Percentiles rank a stretch among this genome's conserved stretches.
Conservation (phyloP, 2,113 vertebrate species). For the Mesocricetus auratus region DNA sequence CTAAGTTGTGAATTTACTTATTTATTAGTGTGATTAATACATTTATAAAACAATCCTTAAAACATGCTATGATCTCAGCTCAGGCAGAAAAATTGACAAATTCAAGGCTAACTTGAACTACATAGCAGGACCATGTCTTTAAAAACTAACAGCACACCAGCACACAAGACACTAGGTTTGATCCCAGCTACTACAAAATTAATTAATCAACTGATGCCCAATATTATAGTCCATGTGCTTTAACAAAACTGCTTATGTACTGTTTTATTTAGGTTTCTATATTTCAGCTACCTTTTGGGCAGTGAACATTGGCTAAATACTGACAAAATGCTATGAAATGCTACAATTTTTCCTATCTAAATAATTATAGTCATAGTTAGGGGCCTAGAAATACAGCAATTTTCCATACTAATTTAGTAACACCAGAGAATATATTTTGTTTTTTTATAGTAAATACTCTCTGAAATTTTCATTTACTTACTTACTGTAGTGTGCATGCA, state of each 20-base stretch:
- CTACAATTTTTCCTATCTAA: constrained; percentile 43
- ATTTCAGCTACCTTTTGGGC: constrained; percentile 30
- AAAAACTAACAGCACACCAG: background rate
- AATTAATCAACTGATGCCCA: background rate
- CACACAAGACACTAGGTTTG: background rate
- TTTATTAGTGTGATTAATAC: constrained; percentile 27
- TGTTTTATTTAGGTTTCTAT: constrained; percentile 53
- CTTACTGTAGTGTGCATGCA: background rate
- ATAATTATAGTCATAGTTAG: constrained; percentile 21
- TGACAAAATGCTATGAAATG: background rate
- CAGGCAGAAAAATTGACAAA: background rate
- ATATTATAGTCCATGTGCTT: constrained; percentile 34
- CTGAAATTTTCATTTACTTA: background rate
- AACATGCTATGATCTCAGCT: background rate
- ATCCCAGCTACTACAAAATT: background rate
- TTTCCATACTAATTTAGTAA: constrained; percentile 52
- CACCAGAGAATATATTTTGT: constrained; percentile 53
- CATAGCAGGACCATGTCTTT: background rate
- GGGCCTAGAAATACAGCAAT: background rate
- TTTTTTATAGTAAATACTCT: constrained; percentile 74
- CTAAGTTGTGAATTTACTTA: background rate
- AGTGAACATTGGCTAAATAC: background rate
- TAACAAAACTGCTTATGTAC: constrained; percentile 39
- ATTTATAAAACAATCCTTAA: constrained; percentile 25
- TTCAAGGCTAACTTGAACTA: background rate